Conservation (phyloP, 2,888 invertebrate species). For the Drosophila stalkeri region DNA sequence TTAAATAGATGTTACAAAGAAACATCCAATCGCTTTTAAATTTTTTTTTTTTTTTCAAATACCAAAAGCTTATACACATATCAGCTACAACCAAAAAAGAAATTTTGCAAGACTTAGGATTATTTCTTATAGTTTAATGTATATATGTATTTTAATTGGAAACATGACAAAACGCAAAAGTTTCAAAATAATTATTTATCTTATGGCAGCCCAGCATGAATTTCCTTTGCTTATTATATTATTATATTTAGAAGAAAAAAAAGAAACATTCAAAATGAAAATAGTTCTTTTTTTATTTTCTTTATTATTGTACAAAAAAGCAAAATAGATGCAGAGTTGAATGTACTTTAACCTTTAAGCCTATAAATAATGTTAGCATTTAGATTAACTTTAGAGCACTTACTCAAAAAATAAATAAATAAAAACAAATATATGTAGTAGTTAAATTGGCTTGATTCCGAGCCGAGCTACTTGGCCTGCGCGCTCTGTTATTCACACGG, state of each 20-base stretch:
- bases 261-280: constrained; percentile 50
- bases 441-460: constrained; percentile 35
- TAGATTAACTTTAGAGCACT: constrained; percentile 55
- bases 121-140: constrained; percentile 46
- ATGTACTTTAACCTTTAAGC: constrained; percentile 35
- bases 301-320: constrained; percentile 51
- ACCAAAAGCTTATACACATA: constrained; percentile 60
- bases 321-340: constrained; percentile 44
- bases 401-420: constrained; percentile 29
- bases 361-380: constrained; percentile 46
- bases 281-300: constrained; percentile 12
- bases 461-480: constrained; percentile 53
- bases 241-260: background rate
- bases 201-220: constrained; percentile 41
- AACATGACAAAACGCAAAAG: constrained; percentile 69
- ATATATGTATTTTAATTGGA: constrained; percentile 33
- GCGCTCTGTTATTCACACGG: constrained; percentile 47
- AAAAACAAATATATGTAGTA: constrained; percentile 12
- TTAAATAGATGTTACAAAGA: constrained; percentile 13
- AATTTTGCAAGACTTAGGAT: constrained; percentile 48
- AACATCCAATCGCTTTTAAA: constrained; percentile 20
- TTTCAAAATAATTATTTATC: constrained; percentile 24
- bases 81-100: constrained; percentile 71
- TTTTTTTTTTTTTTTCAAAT: background rate
- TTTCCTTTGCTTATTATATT: constrained; percentile 14